Evolutionary conservation across 1,140 invertebrate species (phyloP), one percentile per base, ranked within the genome.

Genomic region (Drosophila elegans): DNA sequence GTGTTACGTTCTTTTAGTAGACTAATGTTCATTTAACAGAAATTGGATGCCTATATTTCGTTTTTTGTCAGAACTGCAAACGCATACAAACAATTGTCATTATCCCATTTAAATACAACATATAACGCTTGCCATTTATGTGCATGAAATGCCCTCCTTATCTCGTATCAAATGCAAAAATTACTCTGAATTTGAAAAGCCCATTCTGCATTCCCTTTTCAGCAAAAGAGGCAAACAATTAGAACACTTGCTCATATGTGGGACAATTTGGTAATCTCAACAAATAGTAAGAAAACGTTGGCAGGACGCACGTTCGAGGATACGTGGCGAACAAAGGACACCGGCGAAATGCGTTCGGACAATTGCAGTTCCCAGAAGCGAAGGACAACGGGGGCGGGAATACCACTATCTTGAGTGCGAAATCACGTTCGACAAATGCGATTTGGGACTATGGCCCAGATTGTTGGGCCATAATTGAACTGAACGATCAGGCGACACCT

Each of bases 331-430:
- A 88, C 83, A 88, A 88, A 81, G 48, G 57, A 68, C 46, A 53
- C 25, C 32, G 32, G 42, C 7, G 10, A 59, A 21, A 51, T 60
- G 56, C 38, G 41, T 41, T 60, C 57, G 27, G 54, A 74, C 73
- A 77, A 64, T 60, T 72, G 53, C 49, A 34, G 45, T 86, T 86
- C 83, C 60, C 38, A 36, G 83, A 82, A 88, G 45, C 38, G 21
- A 72, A 64, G 48, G 42, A 61, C 67, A 39, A 25, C 21, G 13
- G 38, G 29, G 25, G 62, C 46, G 39, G 73, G 38, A n/a, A 45
- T 52, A 51, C 49, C 45, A 49, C 71, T 89, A 88, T 88, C 84
- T 88, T 74, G 68, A 80, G 73, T 78, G 67, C 48, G 80, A 88
- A 88, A 88, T 88, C 84, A 88, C 84, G 84, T 88, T 72, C 63